Base-by-base conservation (phyloP, 2,888 invertebrate genomes). In the Drosophila kuntzei region DNA sequence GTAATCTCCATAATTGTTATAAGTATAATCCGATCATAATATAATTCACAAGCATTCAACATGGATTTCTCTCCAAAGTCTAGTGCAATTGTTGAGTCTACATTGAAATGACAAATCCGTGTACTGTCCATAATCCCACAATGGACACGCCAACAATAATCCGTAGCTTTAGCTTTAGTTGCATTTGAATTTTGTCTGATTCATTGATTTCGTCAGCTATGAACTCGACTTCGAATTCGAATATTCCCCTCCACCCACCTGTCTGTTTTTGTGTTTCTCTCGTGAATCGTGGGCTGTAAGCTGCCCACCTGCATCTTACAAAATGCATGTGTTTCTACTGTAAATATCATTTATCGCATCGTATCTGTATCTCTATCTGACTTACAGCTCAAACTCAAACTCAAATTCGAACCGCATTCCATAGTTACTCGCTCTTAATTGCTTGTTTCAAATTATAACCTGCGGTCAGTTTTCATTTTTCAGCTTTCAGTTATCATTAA, bases 391-490 rank as follows among this genome's bases (percentile, higher is more conserved):
- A 34, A 34, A 53, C 22, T 53, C 41, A 11, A 32, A 37, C 43
- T 51, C 43, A 36, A 29, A 53, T 29, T 55, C 41, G 54, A 60
- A 71, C 76, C 67, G 49, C 77, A 77, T 78, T 78, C 80, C 78
- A 60, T 47, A 54, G 50, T 58, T 50, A 51, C 18, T 50, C 37
- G 49, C 57, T 55, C 55, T 86, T 83, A 83, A 83, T 83, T 88
- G 76, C 79, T 71, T 46, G 73, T 63, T 72, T 71, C 69, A 71
- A 75, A 71, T 86, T 79, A 75, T 80, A 88, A 79, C 72, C 82
- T 75, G 46, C 60, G 64, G 58, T 59, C 62, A 58, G 37, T 55
- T 59, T 59, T 47, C 36, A 44, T 58, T 51, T 68, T 51, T 34
- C 32, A 57, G 11, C 20, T 32, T 50, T 27, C 22, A 51, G 41